A percentile compares a stretch with the other conserved stretches of the same genome.
Conservation (phyloP, 2,113 vertebrate species). For the Ammodytes dubius region DNA sequence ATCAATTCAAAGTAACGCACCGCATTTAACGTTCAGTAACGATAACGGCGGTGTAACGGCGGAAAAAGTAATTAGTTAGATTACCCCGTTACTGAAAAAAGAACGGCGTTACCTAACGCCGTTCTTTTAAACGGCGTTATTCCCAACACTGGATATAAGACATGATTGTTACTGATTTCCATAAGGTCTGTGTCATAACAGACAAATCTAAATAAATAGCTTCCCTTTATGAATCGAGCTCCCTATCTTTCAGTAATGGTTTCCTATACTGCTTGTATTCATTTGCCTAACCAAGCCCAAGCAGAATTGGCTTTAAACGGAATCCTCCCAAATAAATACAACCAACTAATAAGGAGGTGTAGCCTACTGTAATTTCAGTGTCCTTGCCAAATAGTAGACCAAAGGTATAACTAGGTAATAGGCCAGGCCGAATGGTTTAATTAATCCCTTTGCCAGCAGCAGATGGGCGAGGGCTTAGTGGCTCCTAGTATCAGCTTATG, state of each 20-base stretch:
- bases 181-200: constrained; percentile 42
- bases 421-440: constrained; percentile 65
- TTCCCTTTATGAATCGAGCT: constrained; percentile 29
- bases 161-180: constrained; percentile 57
- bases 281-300: constrained; percentile 21
- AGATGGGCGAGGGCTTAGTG: constrained; percentile 70
- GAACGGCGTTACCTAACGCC: no score
- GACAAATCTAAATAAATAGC: constrained; percentile 57
- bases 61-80: no score
- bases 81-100: no score
- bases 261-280: constrained; percentile 30
- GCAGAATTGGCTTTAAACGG: constrained; percentile 12
- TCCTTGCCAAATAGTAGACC: constrained; percentile 36
- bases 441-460: constrained; percentile 65
- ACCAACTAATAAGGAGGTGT: background rate
- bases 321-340: background rate
- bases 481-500: constrained; percentile 69
- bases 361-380: background rate
- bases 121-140: no score
- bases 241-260: constrained; percentile 24
- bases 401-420: constrained; percentile 64
- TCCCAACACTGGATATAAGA: no score
- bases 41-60: no score
- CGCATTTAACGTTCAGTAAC: no score
- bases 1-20: no score